These are phyloP conservation scores for Eurytoma californica DNA, from an alignment of 2,888 invertebrate genomes.

Conservation along the genomic window DNA sequence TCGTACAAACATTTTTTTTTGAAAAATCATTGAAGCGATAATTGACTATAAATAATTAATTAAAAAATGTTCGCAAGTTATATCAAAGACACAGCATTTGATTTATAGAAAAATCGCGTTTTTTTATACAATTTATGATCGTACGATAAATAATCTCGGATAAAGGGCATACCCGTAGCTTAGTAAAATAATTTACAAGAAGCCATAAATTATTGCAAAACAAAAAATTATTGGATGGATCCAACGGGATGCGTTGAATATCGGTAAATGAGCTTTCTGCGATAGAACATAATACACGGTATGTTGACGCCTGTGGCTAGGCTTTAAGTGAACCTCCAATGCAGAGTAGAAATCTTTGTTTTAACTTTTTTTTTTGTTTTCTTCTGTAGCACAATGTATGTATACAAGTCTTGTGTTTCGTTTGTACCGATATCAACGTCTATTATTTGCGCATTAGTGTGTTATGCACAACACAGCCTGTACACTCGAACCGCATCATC, in stretches of 20 bases:
- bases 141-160: neutral
- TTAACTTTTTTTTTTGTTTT: conserved; percentile 26
- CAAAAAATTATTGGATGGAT: conserved; percentile 5
- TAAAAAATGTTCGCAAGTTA: neutral
- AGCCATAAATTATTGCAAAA: neutral
- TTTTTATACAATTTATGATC: conserved; percentile 9
- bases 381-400: conserved; percentile 22
- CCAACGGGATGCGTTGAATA: neutral
- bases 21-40: neutral
- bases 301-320: conserved; percentile 20
- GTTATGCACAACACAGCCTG: conserved; percentile 64
- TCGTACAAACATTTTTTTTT: conserved; percentile 1
- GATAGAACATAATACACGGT: conserved; percentile 41
- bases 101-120: conserved; percentile 16
- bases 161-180: neutral
- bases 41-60: conserved; percentile 9
- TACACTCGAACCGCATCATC: conserved; percentile 57
- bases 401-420: conserved; percentile 65
- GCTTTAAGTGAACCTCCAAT: conserved; percentile 21
- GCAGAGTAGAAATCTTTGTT: conserved; percentile 38
- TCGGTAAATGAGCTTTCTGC: neutral
- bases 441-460: conserved; percentile 56
- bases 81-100: neutral
- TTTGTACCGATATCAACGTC: conserved; percentile 62
- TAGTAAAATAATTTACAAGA: neutral